These are phyloP conservation scores for Cheiracanthium punctorium DNA, from an alignment of 2,888 invertebrate species.

Conservation along the genomic window DNA sequence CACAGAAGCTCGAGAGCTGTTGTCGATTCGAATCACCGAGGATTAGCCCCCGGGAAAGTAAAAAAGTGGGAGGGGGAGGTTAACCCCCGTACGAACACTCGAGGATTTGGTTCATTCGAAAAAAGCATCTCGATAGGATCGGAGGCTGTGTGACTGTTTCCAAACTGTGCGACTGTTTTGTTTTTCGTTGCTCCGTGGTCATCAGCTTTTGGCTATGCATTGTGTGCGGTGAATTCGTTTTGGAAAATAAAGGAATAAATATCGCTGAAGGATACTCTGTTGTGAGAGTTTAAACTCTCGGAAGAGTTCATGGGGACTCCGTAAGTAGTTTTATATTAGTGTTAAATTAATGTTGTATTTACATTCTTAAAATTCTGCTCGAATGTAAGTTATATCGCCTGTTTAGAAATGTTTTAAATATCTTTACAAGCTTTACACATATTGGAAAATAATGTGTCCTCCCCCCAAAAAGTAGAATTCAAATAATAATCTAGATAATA, in stretches of 20 bases:
- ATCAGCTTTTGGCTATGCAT: background rate
- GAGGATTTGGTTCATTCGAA: too few relatives aligned
- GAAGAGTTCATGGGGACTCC: conserved; percentile 40
- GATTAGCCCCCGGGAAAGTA: background rate
- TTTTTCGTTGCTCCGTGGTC: background rate
- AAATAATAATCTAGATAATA: too few relatives aligned
- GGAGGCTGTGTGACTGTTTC: too few relatives aligned
- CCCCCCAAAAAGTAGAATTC: too few relatives aligned
- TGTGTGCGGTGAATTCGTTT: background rate
- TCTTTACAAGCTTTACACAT: too few relatives aligned
- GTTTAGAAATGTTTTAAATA: too few relatives aligned
- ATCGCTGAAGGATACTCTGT: background rate
- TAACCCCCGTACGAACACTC: too few relatives aligned
- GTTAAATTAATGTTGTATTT: background rate
- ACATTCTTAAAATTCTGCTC: too few relatives aligned
- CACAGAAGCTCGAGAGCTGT: too few relatives aligned
- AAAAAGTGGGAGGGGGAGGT: background rate
- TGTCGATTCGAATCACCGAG: conserved; percentile 49
- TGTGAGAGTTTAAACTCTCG: conserved; percentile 1
- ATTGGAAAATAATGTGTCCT: too few relatives aligned
- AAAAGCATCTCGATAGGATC: too few relatives aligned
- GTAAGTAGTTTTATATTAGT: conserved; percentile 12
- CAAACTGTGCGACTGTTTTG: background rate
- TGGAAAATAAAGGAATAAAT: background rate
- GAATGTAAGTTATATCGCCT: too few relatives aligned